Percentiles rank a stretch among this genome's conserved stretches.
phyloP scores from a whole-genome alignment of 2,797 vertebrate species.

The Myotis planiceps region DNA sequence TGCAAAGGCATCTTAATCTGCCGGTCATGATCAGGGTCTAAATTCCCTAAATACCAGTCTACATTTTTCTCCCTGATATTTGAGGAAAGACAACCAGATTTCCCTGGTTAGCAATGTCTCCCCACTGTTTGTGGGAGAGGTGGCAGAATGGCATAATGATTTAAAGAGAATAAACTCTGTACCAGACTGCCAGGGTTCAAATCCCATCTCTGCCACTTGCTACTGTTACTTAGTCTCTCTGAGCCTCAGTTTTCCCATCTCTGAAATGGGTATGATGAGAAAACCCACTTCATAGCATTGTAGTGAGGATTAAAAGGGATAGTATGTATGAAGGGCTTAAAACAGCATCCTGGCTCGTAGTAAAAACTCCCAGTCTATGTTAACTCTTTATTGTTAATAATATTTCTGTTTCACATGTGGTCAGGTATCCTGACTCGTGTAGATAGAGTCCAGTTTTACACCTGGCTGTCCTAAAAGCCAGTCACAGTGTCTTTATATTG shows the following conservation, averaged over 20 bases:
- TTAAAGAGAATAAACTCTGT: background rate
- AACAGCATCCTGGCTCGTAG: background rate
- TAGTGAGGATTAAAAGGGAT: background rate
- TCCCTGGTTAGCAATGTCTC: background rate
- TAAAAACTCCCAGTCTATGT: background rate
- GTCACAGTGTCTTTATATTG: background rate
- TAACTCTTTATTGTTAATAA: background rate
- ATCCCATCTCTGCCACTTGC: background rate
- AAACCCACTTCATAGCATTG: background rate
- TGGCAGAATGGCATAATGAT: background rate
- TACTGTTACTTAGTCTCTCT: background rate
- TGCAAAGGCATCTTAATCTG: background rate
- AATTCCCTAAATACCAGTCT: background rate
- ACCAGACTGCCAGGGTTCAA: background rate
- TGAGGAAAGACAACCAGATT: constrained; percentile 4
- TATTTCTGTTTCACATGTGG: background rate
- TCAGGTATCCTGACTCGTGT: background rate
- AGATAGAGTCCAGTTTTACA: background rate
- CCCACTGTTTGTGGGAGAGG: background rate
- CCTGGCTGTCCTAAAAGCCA: background rate
- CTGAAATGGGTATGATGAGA: background rate
- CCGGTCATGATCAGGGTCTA: background rate
- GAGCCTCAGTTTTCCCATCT: background rate
- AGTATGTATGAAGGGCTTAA: background rate
- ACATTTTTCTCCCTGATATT: background rate